A percentile compares a stretch with the other conserved stretches of the same genome.
Conservation (phyloP, 1,140 invertebrate genomes). For the Calephelis nemesis region DNA sequence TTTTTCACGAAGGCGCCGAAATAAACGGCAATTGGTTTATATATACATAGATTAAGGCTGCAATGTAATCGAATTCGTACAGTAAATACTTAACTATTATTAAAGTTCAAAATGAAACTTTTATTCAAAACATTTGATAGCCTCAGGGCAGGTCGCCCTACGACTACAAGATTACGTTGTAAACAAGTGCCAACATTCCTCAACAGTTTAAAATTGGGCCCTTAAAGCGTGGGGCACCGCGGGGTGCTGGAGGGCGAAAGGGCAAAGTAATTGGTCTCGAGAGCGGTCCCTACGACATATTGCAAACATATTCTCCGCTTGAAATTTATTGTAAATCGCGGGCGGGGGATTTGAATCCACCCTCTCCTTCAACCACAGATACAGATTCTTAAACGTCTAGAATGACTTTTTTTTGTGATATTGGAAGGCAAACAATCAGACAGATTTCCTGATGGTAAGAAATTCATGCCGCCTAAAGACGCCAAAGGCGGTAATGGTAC, state of each 20-base stretch:
- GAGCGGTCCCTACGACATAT: conserved; percentile 55
- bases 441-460: too few relatives aligned
- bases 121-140: conserved; percentile 24
- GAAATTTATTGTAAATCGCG: conserved; percentile 75
- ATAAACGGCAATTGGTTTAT: too few relatives aligned
- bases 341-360: conserved; percentile 64
- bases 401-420: too few relatives aligned
- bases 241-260: conserved; percentile 38
- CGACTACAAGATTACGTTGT: conserved; percentile 55
- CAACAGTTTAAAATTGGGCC: conserved; percentile 64
- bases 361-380: conserved; percentile 31
- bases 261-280: conserved; percentile 51
- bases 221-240: conserved; percentile 38
- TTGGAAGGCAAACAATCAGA: too few relatives aligned
- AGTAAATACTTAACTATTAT: too few relatives aligned
- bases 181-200: conserved; percentile 62
- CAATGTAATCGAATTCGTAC: too few relatives aligned
- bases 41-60: too few relatives aligned
- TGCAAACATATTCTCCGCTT: conserved; percentile 75
- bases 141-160: conserved; percentile 25
- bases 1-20: too few relatives aligned
- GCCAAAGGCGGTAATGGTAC: too few relatives aligned
- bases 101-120: too few relatives aligned
- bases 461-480: too few relatives aligned
- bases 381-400: not conserved